phyloP scores from a whole-genome alignment of 2,888 invertebrate genomes.

The Chorisops tibialis region DNA sequence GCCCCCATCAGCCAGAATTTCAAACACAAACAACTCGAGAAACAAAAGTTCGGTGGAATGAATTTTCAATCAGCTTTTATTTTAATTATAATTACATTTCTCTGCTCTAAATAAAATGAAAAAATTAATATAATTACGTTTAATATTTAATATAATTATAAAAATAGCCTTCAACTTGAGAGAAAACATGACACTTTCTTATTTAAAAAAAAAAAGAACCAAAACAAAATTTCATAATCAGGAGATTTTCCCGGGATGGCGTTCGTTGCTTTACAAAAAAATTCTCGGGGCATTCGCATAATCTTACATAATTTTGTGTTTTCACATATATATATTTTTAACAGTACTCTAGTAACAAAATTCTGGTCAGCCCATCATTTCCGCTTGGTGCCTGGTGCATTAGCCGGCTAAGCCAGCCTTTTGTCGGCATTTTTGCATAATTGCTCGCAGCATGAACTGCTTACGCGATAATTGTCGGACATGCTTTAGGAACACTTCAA shows the following conservation, averaged over 20 bases:
- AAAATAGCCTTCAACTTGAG: constrained; percentile 18
- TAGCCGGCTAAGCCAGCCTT: constrained; percentile 83
- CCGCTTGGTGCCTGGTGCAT: background rate
- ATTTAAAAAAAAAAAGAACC: background rate
- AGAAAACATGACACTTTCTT: constrained; percentile 16
- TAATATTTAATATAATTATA: constrained; percentile 12
- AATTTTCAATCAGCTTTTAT: no score
- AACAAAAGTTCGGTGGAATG: no score
- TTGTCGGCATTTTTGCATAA: constrained; percentile 95
- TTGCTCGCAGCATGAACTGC: constrained; percentile 92
- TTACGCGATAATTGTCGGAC: constrained; percentile 90
- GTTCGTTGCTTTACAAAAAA: background rate
- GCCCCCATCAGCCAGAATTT: no score
- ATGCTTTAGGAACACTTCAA: constrained; percentile 95
- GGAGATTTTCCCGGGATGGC: constrained; percentile 1
- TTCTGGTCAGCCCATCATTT: background rate
- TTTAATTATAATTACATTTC: no score
- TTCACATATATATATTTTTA: no score
- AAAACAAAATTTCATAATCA: background rate
- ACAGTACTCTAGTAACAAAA: no score
- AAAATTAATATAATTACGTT: background rate
- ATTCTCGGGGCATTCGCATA: no score
- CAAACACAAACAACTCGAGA: no score
- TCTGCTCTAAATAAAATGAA: constrained; percentile 5
- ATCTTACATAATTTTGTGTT: no score